Base-by-base conservation (phyloP, 2,113 vertebrate species). In the Saguinus midas region DNA sequence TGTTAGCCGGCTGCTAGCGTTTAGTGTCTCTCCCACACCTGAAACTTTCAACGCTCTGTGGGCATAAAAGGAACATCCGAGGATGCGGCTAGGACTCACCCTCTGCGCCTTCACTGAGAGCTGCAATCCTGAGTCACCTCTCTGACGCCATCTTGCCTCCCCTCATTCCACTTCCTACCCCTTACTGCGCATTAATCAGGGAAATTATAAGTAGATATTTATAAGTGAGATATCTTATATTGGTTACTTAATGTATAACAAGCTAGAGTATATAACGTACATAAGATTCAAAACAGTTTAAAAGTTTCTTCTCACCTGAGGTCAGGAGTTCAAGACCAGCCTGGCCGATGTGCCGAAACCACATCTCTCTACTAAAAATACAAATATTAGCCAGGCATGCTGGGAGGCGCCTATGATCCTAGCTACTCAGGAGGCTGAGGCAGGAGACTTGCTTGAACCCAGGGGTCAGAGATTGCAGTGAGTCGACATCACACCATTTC, bases 321-420 rank as follows among this genome's bases (percentile, higher is more conserved):
- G 14, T 35, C 66, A 68, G 29, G 29, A 18, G 66, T 68, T 68
- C 66, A 7, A 68, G 66, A 68, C 66, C 66, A 68, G 66, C 7
- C 66, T n/a, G 66, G 32, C 29, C 66, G 35, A 68, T 20, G 4
- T 72, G n/a, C n/a, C 8, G 9, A 72, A 35, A 35, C 66, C 66
- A 35, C 66, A 68, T 17, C 14, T 17, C 14, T 68, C 66, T 68
- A 68, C 66, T 35, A 4, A 17, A 68, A 68, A 68, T 35, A 35
- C 29, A 68, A 68, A 68, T 17, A 68, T 68, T 68, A n/a, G 1
- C 66, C 0, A 3, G 32, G 14, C 16, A 8, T 68, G 66, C 11
- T 5, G 11, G 32, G 1, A 14, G 29, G 13, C 0, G 3, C 32
- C 66, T 68, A 32, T 68, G n/a, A 35, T 68, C 32, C 32, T 32